These are phyloP conservation scores for Petrophora chlorosata DNA, from an alignment of 2,888 invertebrate species.

Conservation along the genomic window DNA sequence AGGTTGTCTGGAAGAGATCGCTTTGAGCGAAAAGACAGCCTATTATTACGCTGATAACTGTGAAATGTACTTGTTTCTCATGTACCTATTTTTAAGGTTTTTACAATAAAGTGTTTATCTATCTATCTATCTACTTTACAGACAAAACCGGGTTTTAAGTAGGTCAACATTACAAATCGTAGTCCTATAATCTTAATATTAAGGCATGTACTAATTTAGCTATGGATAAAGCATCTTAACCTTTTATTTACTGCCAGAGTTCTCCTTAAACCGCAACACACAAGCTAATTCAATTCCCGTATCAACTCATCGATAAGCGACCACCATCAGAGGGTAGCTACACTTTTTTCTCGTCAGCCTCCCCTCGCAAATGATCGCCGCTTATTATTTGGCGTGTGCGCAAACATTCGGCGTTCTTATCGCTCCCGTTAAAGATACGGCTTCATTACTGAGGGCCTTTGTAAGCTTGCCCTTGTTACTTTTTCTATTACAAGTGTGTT, in stretches of 20 bases:
- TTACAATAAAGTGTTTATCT: too few species aligned
- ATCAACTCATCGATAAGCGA: slow-evolving; percentile 32
- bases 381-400: slow-evolving; percentile 83
- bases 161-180: too few species aligned
- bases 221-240: neutral
- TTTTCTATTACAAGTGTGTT: slow-evolving; percentile 20
- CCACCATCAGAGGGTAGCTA: slow-evolving; percentile 19
- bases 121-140: too few species aligned
- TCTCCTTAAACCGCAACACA: slow-evolving; percentile 2
- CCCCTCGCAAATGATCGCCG: slow-evolving; percentile 78
- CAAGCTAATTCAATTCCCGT: slow-evolving; percentile 28
- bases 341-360: slow-evolving; percentile 61
- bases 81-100: too few species aligned
- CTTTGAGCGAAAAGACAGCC: too few species aligned
- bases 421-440: slow-evolving; percentile 81
- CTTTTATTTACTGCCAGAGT: neutral
- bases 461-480: slow-evolving; percentile 44
- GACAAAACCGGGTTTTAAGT: too few species aligned
- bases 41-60: too few species aligned
- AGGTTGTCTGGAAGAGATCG: too few species aligned
- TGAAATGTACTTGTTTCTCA: too few species aligned
- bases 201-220: neutral
- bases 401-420: slow-evolving; percentile 82
- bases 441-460: slow-evolving; percentile 69
- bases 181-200: neutral